Conservation (phyloP, 2,113 vertebrate genomes). For the Callocephalon fimbriatum region DNA sequence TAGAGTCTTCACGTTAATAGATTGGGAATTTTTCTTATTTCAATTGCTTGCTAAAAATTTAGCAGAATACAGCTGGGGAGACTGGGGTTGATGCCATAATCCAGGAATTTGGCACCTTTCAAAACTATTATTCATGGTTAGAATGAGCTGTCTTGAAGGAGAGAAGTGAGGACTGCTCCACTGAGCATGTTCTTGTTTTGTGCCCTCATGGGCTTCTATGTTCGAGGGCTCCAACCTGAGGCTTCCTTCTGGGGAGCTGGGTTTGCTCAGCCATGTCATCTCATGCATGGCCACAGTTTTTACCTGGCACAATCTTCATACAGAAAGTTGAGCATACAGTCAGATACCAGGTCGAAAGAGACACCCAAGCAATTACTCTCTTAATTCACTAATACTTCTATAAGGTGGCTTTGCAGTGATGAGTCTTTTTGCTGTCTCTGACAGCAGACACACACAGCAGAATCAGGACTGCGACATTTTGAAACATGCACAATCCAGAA, state of each 20-base stretch:
- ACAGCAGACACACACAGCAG: not conserved
- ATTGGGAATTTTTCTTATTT: not conserved
- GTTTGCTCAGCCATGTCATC: not conserved
- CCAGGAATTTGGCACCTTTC: not conserved
- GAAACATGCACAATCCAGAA: not conserved
- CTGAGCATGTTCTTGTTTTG: not conserved
- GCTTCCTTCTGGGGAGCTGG: constrained; percentile 76
- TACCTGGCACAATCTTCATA: not conserved
- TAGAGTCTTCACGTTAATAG: not conserved
- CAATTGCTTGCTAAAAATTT: not conserved
- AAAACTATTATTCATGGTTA: not conserved
- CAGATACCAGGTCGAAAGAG: not conserved
- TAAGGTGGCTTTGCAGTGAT: not conserved
- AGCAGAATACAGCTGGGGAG: not conserved
- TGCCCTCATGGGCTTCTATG: constrained; percentile 70
- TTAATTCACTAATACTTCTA: not conserved
- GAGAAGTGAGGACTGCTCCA: not conserved
- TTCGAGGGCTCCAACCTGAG: constrained; percentile 76
- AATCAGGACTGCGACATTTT: not conserved
- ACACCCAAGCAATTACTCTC: not conserved
- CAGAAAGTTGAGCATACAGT: not conserved
- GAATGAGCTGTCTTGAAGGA: not conserved
- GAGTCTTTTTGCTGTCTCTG: not conserved
- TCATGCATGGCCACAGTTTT: not conserved
- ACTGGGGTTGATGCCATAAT: not conserved